A percentile compares a stretch with the other conserved stretches of the same genome.
These are phyloP conservation scores for Rhinopomastus cyanomelas DNA, from an alignment of 2,113 vertebrate genomes.

Conservation along the genomic window DNA sequence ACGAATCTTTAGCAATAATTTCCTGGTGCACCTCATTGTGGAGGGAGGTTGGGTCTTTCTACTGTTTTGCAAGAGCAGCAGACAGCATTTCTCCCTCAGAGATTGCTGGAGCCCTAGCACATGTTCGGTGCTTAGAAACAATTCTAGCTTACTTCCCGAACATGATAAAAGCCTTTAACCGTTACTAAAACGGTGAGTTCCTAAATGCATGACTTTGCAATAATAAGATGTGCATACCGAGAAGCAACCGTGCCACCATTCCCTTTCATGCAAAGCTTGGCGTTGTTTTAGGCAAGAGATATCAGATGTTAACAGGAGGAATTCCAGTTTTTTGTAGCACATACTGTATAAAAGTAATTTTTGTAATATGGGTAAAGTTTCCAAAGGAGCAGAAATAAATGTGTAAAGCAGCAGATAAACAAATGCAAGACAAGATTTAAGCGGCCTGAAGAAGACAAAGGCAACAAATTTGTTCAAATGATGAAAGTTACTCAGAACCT, in stretches of 20 bases:
- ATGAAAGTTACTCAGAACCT: slow-evolving; percentile 20
- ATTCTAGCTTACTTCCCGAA: not conserved
- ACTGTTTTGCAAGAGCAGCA: not conserved
- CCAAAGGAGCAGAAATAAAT: slow-evolving; percentile 12
- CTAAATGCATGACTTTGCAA: not conserved
- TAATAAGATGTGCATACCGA: not conserved
- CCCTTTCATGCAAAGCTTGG: not conserved
- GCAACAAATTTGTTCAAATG: slow-evolving; percentile 3
- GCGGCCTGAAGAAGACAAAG: slow-evolving; percentile 1
- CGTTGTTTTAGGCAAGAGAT: not conserved
- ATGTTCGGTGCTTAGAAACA: not conserved
- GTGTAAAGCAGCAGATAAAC: slow-evolving; percentile 16
- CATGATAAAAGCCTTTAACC: not conserved
- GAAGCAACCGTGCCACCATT: not conserved
- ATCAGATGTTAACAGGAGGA: not conserved
- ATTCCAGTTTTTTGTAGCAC: not conserved
- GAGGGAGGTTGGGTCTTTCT: not conserved
- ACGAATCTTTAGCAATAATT: not conserved
- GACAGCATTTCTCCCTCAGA: not conserved
- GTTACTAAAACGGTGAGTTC: not conserved
- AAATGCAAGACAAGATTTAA: slow-evolving; percentile 18
- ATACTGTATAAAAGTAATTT: not conserved
- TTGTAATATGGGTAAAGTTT: not conserved
- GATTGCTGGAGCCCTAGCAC: not conserved
- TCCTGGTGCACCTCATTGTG: not conserved